Conservation (phyloP, 2,113 vertebrate genomes). For the Limanda limanda region DNA sequence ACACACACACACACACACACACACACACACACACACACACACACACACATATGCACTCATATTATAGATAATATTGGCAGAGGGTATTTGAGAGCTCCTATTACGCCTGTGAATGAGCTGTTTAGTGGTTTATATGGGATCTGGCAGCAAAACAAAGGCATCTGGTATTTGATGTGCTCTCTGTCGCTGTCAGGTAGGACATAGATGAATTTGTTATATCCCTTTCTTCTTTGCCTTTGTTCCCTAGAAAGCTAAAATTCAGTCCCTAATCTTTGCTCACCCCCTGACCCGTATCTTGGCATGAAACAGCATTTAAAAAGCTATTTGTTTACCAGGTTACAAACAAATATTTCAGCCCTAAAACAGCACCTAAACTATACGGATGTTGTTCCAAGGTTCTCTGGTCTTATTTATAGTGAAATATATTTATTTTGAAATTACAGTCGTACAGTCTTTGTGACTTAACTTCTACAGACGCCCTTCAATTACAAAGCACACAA, state of each 20-base stretch:
- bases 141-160: conserved; percentile 66
- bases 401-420: neutral
- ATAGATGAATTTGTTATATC: conserved; percentile 46
- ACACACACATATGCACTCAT: conserved; percentile 32
- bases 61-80: conserved; percentile 58
- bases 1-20: conserved; percentile 3
- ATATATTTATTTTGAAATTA: conserved; percentile 31
- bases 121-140: conserved; percentile 66
- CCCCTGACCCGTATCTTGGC: conserved; percentile 30
- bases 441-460: conserved; percentile 2
- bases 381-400: conserved; percentile 1
- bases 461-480: neutral
- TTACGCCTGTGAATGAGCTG: conserved; percentile 67
- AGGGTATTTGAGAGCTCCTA: conserved; percentile 66
- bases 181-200: conserved; percentile 62
- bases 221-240: conserved; percentile 64
- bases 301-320: conserved; percentile 32
- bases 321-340: conserved; percentile 59
- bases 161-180: conserved; percentile 67
- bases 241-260: conserved; percentile 48
- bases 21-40: conserved; percentile 31
- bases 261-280: conserved; percentile 36
- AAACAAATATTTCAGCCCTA: conserved; percentile 10
- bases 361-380: conserved; percentile 4
- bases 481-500: neutral